Percentiles rank a stretch among this genome's conserved stretches.
phyloP scores from a whole-genome alignment of 2,888 invertebrate species.

The Coenonympha glycerion region DNA sequence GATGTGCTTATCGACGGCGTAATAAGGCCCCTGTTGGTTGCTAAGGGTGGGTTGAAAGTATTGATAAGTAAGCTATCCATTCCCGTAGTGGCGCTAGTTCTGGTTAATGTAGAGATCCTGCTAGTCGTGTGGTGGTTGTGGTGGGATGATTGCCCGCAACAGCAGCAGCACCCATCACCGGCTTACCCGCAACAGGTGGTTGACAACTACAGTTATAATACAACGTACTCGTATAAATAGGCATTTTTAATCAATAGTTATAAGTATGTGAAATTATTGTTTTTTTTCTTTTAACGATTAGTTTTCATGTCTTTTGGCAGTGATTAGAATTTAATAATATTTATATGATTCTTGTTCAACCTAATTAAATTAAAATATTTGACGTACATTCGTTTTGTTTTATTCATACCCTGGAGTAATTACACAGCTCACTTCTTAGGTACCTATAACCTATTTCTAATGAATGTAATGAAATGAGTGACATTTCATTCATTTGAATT shows the following conservation, averaged over 20 bases:
- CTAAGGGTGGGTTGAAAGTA: constrained; percentile 58
- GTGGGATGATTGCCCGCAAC: constrained; percentile 63
- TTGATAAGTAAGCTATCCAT: constrained; percentile 60
- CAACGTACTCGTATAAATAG: constrained; percentile 8
- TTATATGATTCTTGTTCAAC: too few relatives aligned
- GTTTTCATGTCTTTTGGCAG: background rate
- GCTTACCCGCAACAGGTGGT: constrained; percentile 2
- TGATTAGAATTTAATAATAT: background rate
- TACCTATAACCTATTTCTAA: too few relatives aligned
- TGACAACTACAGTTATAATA: constrained; percentile 7
- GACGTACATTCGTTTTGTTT: too few relatives aligned
- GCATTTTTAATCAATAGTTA: too few relatives aligned
- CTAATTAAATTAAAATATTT: too few relatives aligned
- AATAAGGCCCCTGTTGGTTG: constrained; percentile 51
- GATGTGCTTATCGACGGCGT: constrained; percentile 58
- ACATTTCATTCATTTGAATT: too few relatives aligned
- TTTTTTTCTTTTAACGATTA: too few relatives aligned
- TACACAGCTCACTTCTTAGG: too few relatives aligned
- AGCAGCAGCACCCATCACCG: background rate
- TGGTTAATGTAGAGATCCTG: constrained; percentile 63
- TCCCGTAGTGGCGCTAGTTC: constrained; percentile 56
- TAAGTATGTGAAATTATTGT: too few relatives aligned
- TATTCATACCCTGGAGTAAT: too few relatives aligned
- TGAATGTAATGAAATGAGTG: too few relatives aligned
- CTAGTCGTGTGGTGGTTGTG: constrained; percentile 69